Evolutionary conservation across 2,888 invertebrate genomes (phyloP), one percentile per base, ranked within the genome.

Genomic region (Stenoptilia bipunctidactyla): DNA sequence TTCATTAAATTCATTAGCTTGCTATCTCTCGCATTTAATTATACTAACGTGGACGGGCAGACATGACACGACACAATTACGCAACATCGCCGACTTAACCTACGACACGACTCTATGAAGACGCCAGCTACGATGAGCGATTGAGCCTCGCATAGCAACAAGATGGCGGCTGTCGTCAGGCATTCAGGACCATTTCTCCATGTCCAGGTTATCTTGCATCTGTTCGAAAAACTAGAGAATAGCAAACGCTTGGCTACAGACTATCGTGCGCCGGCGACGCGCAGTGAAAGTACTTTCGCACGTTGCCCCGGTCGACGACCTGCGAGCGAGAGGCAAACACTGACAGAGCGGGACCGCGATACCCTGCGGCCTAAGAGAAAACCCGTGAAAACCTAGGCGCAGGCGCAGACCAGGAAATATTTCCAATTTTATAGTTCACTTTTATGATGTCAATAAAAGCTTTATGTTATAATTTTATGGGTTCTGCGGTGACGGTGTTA

Each of bases 241-340:
- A 52, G 45, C 50, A 52, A 66, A 73, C 73, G 68, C 58, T 64
- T 55, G 47, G 55, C 70, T 68, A 63, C 66, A 65, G 70, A 72
- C 70, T 75, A 54, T 66, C 66, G 58, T 68, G 73, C 76, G 73
- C 69, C 56, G 47, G 69, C 76, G 72, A 77, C n/a, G 80, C 82
- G 77, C 80, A 83, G 82, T 82, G 82, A 82, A 74, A 80, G 82
- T 83, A 82, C 82, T 75, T 77, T 79, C 72, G 77, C 76, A 66
- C 76, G 66, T 66, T 67, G 77, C 70, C 75, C 76, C 76, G 82
- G 80, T 80, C 82, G 73, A 63, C 70, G 76, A 79, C 69, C 76
- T 66, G 66, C 59, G 65, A 76, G 52, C 53, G 61, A 52, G 77
- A 75, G 50, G 46, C 54, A 43, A 55, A 56, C 61, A 66, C 47